These are phyloP conservation scores for Cassiopea andromeda DNA, from an alignment of 30 jellyfish, hydroid and myxozoan species.

Conservation along the genomic window DNA sequence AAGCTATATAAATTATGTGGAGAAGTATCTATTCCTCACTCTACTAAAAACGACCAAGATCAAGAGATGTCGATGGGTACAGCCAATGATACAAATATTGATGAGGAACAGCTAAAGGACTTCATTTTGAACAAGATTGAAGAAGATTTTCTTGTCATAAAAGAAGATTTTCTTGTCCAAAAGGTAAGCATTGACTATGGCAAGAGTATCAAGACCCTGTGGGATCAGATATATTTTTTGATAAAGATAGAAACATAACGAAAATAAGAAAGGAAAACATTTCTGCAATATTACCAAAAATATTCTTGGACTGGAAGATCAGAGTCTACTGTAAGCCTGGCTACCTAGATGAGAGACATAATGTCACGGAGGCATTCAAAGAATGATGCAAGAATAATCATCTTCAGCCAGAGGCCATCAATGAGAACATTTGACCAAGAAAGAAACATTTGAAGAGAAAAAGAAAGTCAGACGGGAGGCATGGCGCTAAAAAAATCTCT, in stretches of 20 bases:
- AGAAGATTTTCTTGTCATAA: slow-evolving; percentile 7
- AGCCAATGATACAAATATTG: not conserved
- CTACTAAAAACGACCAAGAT: not conserved
- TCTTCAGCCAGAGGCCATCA: too few relatives aligned
- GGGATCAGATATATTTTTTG: slow-evolving; percentile 41
- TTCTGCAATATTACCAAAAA: slow-evolving; percentile 65
- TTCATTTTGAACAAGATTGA: slow-evolving; percentile 7
- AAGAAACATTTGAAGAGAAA: too few relatives aligned
- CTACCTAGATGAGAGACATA: too few relatives aligned
- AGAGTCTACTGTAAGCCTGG: slow-evolving; percentile 60
- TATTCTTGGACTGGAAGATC: slow-evolving; percentile 60
- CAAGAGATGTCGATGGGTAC: not conserved
- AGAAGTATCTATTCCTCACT: slow-evolving; percentile 13
- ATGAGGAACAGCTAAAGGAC: slow-evolving; percentile 4
- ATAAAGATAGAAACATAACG: slow-evolving; percentile 52
- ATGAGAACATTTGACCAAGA: too few relatives aligned
- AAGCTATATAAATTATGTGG: slow-evolving; percentile 73
- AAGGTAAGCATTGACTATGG: slow-evolving; percentile 54
- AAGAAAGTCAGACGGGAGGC: too few relatives aligned
- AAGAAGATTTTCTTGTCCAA: slow-evolving; percentile 51
- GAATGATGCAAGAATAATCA: too few relatives aligned
- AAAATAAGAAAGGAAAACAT: slow-evolving; percentile 53
- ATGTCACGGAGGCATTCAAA: too few relatives aligned
- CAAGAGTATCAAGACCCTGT: slow-evolving; percentile 59
- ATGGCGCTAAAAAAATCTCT: too few relatives aligned